These are phyloP conservation scores for Papilio dardanus DNA, from an alignment of 1,140 invertebrate species.

Conservation along the genomic window DNA sequence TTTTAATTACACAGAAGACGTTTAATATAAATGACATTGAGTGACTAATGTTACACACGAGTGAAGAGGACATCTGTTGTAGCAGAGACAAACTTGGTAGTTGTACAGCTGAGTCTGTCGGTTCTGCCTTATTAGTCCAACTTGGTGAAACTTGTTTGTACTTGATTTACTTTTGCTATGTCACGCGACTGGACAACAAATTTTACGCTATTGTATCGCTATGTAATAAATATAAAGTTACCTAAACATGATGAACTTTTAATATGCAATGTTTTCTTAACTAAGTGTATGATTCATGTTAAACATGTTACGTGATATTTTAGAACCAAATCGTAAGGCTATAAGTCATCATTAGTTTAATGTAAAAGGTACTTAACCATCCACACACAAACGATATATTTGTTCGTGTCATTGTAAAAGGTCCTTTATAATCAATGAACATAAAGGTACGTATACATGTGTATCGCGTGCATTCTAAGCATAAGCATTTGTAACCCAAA, in stretches of 20 bases:
- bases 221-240: constrained; percentile 26
- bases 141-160: constrained; percentile 28
- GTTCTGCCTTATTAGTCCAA: constrained; percentile 31
- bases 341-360: neutral
- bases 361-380: neutral
- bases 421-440: constrained; percentile 6
- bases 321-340: neutral
- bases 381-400: neutral
- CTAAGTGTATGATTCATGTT: no score
- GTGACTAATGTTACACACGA: neutral
- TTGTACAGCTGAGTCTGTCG: constrained; percentile 27
- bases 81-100: constrained; percentile 10
- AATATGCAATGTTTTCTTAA: neutral
- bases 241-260: neutral
- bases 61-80: constrained; percentile 4
- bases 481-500: constrained; percentile 76
- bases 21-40: neutral
- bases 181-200: neutral
- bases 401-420: neutral
- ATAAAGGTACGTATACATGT: constrained; percentile 44
- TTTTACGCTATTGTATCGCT: neutral
- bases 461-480: constrained; percentile 70
- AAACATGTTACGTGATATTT: no score
- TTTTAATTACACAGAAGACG: neutral
- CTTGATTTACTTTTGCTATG: constrained; percentile 28